Evolutionary conservation across 37 sponge, comb jelly and placozoan species (phyloP).

Genomic region (Ianthella basta): DNA sequence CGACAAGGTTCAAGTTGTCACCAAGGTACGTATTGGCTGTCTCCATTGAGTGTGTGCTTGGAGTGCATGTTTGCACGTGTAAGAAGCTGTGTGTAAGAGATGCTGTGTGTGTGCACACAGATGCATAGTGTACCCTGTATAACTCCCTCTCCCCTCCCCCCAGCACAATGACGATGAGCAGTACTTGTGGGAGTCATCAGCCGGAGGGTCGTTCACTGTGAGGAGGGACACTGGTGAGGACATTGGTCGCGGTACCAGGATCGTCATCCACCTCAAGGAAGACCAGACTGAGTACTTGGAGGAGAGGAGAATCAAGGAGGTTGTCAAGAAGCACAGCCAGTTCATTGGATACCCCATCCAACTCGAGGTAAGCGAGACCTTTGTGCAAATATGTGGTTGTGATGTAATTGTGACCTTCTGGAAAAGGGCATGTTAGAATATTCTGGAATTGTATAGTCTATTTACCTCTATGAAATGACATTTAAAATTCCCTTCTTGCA

Average conservation of each 20-base stretch:
- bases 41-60: neutral
- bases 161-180: constrained; percentile 98
- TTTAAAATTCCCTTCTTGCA: neutral
- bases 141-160: neutral
- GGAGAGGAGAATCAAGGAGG: constrained; percentile 91
- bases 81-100: neutral
- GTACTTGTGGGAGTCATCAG: constrained; percentile 96
- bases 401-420: neutral
- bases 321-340: constrained; percentile 98
- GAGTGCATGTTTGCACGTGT: neutral
- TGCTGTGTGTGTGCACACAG: neutral
- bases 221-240: constrained; percentile 72
- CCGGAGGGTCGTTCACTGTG: constrained; percentile 98
- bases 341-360: constrained; percentile 98
- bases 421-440: neutral
- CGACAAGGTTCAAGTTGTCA: constrained; percentile 86
- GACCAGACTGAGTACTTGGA: constrained; percentile 97
- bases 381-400: neutral
- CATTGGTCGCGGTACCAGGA: constrained; percentile 88
- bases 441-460: neutral
- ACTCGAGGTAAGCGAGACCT: constrained; percentile 64
- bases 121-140: neutral
- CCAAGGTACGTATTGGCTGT: constrained; percentile 60
- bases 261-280: constrained; percentile 89
- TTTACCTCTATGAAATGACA: neutral